Base-by-base conservation (phyloP, 2,888 invertebrate species). In the Ectemnius lituratus region DNA sequence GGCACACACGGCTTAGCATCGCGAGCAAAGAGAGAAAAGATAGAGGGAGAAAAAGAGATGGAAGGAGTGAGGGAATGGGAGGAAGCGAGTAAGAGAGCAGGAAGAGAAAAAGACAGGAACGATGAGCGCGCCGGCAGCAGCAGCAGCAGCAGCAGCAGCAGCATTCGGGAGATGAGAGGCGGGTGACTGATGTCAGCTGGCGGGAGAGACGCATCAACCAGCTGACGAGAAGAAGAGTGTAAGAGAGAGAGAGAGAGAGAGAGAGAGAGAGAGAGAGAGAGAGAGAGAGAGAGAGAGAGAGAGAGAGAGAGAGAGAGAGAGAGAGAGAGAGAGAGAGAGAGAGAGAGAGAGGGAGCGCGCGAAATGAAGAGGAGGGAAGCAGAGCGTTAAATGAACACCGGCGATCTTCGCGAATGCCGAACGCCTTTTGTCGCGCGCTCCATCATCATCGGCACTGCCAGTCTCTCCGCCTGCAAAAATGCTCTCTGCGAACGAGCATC, bases 61-160 rank as follows among this genome's bases (percentile, higher is more conserved):
- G 28, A 28, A 14, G 4, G 57, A 18, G 20, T 1, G 52, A 11
- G 47, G 13, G 52, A 13, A 16, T 16, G 52, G 1, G 57, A 18
- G 57, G 4, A 18, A 20, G 20, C 20, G n/a, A 23, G 60, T 14
- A 45, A 13, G 49, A 52, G 49, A 62, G 59, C 28, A 52, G 28
- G 18, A 47, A 27, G 56, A 46, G 67, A 62, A 62, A 28, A 14
- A 47, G 46, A 62, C 56, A 60, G n/a, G 18, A 65, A 18, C 13
- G 14, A 56, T 5, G 20, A 28, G 49, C 57, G 27, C 37, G 37
- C 37, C 37, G 37, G 37, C 37, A 37, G 37, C 37, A 37, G 37
- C 37, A 37, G 37, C 37, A 37, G 63, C 57, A 58, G 60, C 69
- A 37, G 63, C 58, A 58, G 63, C 69, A 37, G 23, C 14, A 49